These are phyloP conservation scores for Microctonus brassicae DNA, from an alignment of 2,888 invertebrate genomes.

Conservation along the genomic window DNA sequence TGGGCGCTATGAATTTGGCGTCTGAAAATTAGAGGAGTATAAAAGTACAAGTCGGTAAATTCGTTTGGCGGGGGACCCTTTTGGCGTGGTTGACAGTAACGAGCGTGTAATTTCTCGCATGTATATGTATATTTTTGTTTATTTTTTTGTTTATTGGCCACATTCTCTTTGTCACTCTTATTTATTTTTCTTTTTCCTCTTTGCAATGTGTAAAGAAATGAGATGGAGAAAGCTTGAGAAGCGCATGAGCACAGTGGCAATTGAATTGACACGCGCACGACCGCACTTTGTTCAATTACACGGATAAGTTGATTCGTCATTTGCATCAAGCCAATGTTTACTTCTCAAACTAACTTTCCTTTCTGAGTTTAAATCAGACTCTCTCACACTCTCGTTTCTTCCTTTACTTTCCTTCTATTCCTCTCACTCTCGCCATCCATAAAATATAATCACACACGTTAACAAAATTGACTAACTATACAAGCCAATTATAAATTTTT, in stretches of 20 bases:
- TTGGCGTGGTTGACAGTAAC: conserved; percentile 21
- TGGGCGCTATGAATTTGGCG: conserved; percentile 16
- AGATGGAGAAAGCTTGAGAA: not conserved
- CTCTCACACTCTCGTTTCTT: too few relatives aligned
- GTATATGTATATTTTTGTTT: not conserved
- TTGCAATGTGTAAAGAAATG: not conserved
- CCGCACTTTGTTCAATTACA: conserved; percentile 33
- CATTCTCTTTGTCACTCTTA: not conserved
- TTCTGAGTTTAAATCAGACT: not conserved
- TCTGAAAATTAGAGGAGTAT: conserved; percentile 3
- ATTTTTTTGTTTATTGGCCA: not conserved
- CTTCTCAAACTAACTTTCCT: not conserved
- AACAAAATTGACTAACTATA: too few relatives aligned
- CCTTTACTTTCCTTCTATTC: too few relatives aligned
- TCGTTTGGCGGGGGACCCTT: not conserved
- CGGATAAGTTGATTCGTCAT: conserved; percentile 34
- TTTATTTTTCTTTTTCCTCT: not conserved
- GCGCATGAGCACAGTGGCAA: conserved; percentile 8
- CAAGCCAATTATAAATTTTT: too few relatives aligned
- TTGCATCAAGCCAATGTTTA: conserved; percentile 7
- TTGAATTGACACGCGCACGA: conserved; percentile 27
- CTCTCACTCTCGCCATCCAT: too few relatives aligned
- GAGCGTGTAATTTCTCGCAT: conserved; percentile 25
- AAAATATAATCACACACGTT: too few relatives aligned
- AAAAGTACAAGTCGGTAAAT: not conserved